A percentile compares a stretch with the other conserved stretches of the same genome.
These are phyloP conservation scores for Dynastes hyllus DNA, from an alignment of 2,888 invertebrate species.

Conservation along the genomic window DNA sequence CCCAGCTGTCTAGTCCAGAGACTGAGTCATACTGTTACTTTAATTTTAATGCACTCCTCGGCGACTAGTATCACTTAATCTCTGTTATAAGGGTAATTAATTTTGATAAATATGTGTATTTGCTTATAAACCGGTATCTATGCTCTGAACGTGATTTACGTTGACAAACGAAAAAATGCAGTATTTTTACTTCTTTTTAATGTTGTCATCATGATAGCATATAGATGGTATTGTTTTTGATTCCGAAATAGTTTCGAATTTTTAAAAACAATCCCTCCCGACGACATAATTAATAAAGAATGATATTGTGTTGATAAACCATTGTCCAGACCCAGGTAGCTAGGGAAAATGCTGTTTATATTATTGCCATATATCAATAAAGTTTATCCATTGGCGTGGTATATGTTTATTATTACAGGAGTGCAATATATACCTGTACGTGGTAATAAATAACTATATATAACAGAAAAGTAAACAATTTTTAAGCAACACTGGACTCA, in stretches of 20 bases:
- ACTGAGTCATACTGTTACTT: conserved; percentile 51
- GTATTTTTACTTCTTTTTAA: conserved; percentile 6
- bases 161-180: conserved; percentile 24
- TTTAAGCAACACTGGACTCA: neutral
- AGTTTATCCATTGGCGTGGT: neutral
- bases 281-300: no score
- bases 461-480: neutral
- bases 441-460: neutral
- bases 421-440: no score
- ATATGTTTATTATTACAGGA: no score
- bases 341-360: no score
- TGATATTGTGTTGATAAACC: no score
- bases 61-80: conserved; percentile 48
- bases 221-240: neutral
- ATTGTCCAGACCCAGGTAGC: no score
- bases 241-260: no score
- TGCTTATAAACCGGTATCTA: conserved; percentile 37
- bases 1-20: conserved; percentile 49
- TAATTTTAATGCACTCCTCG: conserved; percentile 50
- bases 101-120: conserved; percentile 49
- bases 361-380: neutral
- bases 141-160: conserved; percentile 42
- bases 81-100: conserved; percentile 52
- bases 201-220: neutral
- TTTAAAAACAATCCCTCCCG: no score